Percentiles rank a stretch among this genome's conserved stretches.
Evolutionary conservation across 2,797 vertebrate genomes (phyloP).

Genomic region (Sebastes umbrosus): DNA sequence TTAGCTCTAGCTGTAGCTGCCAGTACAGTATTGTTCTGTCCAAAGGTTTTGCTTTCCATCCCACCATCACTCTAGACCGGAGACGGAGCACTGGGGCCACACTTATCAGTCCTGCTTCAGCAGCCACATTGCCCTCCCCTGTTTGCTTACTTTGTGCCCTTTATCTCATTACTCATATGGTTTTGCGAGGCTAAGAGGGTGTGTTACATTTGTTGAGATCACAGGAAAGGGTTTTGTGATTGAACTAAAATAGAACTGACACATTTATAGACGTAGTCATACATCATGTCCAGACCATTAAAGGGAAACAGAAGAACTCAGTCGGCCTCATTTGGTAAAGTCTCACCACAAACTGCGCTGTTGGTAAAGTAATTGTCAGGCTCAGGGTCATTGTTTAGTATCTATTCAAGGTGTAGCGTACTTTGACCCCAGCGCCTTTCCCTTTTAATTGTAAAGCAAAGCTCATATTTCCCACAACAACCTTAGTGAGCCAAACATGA

Average conservation of each 20-base stretch:
- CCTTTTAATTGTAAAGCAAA: neutral
- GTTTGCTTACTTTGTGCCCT: constrained; percentile 48
- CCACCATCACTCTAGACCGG: neutral
- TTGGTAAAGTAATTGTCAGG: neutral
- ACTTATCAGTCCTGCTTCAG: constrained; percentile 20
- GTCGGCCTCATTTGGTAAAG: constrained; percentile 11
- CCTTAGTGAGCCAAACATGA: constrained; percentile 6
- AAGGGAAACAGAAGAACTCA: constrained; percentile 21
- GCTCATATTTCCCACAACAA: constrained; percentile 18
- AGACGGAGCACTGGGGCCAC: neutral
- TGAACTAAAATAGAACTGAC: constrained; percentile 59
- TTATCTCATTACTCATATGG: constrained; percentile 65
- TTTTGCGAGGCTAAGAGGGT: constrained; percentile 37
- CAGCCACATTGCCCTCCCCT: constrained; percentile 16
- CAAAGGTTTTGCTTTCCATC: constrained; percentile 7
- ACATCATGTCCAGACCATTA: constrained; percentile 30
- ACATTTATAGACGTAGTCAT: constrained; percentile 48
- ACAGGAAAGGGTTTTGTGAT: constrained; percentile 56
- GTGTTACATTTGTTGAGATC: constrained; percentile 56
- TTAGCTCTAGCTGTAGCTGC: neutral
- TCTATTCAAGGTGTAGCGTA: constrained; percentile 2
- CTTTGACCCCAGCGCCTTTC: constrained; percentile 1
- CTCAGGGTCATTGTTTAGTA: neutral
- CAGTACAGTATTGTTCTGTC: neutral
- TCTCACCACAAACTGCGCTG: neutral